Evolutionary conservation across 1,140 invertebrate genomes (phyloP).

Genomic region (Drosophila burlai): DNA sequence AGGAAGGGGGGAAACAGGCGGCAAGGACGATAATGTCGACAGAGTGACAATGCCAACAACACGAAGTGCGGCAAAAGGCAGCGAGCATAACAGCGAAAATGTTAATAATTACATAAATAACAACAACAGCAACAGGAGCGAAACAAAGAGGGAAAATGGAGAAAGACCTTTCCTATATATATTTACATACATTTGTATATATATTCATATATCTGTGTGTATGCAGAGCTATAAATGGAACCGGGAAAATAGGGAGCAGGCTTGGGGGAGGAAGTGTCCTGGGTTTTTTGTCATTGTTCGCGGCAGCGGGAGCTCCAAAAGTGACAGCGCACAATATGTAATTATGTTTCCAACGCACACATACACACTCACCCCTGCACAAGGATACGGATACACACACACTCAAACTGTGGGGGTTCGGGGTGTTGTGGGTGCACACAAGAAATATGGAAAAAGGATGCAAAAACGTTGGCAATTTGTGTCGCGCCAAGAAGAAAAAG

Average conservation of each 20-base stretch:
- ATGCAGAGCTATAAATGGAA: constrained; percentile 60
- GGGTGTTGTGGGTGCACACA: constrained; percentile 25
- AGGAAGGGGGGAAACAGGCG: background rate
- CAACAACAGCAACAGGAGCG: constrained; percentile 61
- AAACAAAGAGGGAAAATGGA: constrained; percentile 41
- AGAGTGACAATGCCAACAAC: constrained; percentile 38
- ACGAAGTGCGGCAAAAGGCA: constrained; percentile 24
- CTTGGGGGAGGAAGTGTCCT: constrained; percentile 29
- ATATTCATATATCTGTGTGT: constrained; percentile 3
- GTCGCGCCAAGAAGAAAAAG: constrained; percentile 68
- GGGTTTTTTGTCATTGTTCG: constrained; percentile 63
- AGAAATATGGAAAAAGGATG: constrained; percentile 81
- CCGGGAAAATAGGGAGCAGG: constrained; percentile 34
- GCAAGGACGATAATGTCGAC: constrained; percentile 51
- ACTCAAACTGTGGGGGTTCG: background rate
- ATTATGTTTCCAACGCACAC: constrained; percentile 71
- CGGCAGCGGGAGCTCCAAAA: constrained; percentile 67
- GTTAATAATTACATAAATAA: constrained; percentile 84
- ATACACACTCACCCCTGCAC: constrained; percentile 22
- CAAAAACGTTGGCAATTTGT: constrained; percentile 83
- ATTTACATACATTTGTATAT: constrained; percentile 1
- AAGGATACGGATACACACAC: constrained; percentile 10
- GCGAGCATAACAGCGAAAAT: constrained; percentile 66
- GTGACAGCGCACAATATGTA: constrained; percentile 83
- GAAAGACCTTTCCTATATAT: constrained; percentile 8